phyloP scores from a whole-genome alignment of 2,113 vertebrate species.

The Lophochroa leadbeateri region DNA sequence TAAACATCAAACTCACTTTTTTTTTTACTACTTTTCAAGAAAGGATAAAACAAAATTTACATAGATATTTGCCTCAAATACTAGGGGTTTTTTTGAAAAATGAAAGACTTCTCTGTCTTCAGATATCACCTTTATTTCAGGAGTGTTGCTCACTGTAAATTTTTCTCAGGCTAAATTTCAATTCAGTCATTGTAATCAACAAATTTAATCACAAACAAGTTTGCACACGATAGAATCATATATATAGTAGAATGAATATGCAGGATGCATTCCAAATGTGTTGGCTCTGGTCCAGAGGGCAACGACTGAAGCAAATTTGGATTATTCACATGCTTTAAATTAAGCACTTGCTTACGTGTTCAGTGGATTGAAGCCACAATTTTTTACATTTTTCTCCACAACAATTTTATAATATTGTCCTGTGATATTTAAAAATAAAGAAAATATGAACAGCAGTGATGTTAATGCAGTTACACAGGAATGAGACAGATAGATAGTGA shows the following conservation, averaged over 20 bases:
- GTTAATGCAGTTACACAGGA: neutral
- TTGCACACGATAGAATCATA: conserved; percentile 26
- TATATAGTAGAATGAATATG: conserved; percentile 34
- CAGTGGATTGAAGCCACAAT: conserved; percentile 9
- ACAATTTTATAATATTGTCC: neutral
- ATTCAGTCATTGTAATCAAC: conserved; percentile 25
- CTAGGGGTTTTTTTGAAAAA: neutral
- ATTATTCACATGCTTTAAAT: conserved; percentile 63
- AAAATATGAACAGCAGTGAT: neutral
- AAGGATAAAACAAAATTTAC: neutral
- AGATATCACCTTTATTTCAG: neutral
- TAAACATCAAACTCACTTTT: neutral
- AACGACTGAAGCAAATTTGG: conserved; percentile 37
- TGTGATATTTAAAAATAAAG: conserved; percentile 6
- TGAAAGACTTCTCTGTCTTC: neutral
- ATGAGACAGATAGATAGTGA: neutral
- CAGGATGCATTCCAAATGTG: conserved; percentile 55
- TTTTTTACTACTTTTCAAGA: neutral
- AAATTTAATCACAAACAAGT: conserved; percentile 53
- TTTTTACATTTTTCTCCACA: conserved; percentile 8
- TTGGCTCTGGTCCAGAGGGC: conserved; percentile 22
- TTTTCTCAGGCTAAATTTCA: conserved; percentile 21
- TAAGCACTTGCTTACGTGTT: conserved; percentile 48
- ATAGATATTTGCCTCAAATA: neutral
- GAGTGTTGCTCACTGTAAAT: neutral